Evolutionary conservation across 2,113 vertebrate genomes (phyloP), one percentile per base, ranked within the genome.

Genomic region (Eptatretus burgeri): DNA sequence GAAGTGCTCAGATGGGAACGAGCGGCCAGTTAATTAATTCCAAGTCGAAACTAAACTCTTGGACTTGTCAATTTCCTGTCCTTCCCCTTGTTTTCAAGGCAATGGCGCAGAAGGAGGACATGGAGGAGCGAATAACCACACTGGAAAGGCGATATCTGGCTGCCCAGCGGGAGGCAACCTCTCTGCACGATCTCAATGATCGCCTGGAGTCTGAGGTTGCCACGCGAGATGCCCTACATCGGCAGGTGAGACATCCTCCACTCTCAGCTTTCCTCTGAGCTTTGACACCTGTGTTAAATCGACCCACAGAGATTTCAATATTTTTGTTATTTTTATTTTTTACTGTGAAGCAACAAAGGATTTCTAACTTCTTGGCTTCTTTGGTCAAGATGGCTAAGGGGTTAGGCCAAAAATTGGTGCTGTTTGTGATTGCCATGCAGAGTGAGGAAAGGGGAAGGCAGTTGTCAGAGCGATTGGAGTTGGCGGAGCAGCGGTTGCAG

Each of bases 111-210:
- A 98, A 98, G 70, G 89, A 98, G 1, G 87, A 98, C 68, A 95
- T 95, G 87, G 91, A 98, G 67, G 89, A 98, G 73, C 79, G 89
- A 64, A 93, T 98, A 69, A 94, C 87, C n/a, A 95, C 91, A 10
- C 78, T 98, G 17, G 91, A 98, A 74, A 95, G 94, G 69, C 86
- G 86, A 72, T 98, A 94, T 81, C 82, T 95, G 70, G 83, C 84
- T 0, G 87, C 87, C 63, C 91, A 98, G 72, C 79, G 87, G 66
- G 91, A 94, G 75, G 82, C 89, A 51, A 93, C 91, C 50, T 95
- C 91, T 2, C 85, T 98, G 68, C 87, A 95, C 1, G 87, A 95
- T 78, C 81, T 91, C 70, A 98, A 94, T 5, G 89, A 95, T 71
- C 93, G 88, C 73, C 82, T 98, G 73, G 91, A 98, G 77, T 91